Evolutionary conservation across 2,113 vertebrate species (phyloP).

Genomic region (Illadopsis cleaveri): DNA sequence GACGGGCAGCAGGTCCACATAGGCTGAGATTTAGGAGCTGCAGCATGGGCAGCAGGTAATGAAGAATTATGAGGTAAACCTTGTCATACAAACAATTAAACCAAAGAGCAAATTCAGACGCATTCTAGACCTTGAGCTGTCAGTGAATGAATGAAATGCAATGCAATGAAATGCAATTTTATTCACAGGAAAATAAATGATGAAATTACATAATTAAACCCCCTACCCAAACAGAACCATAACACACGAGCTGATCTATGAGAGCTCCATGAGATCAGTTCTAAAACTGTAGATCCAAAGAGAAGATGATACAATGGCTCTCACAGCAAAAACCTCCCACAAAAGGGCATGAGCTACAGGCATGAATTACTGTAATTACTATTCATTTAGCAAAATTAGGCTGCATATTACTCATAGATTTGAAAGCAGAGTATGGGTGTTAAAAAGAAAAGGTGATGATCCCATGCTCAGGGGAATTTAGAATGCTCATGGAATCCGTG

Average conservation of each 20-base stretch:
- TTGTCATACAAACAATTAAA: not conserved
- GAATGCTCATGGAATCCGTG: not conserved
- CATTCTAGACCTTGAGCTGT: not conserved
- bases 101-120: not conserved
- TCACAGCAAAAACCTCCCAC: not conserved
- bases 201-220: slow-evolving; percentile 1
- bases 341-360: not conserved
- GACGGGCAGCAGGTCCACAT: not conserved
- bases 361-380: slow-evolving; percentile 50
- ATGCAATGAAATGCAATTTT: not conserved
- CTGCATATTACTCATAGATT: not conserved
- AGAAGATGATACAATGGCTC: slow-evolving; percentile 9
- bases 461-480: not conserved
- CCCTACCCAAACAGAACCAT: not conserved
- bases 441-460: not conserved
- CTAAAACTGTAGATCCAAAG: not conserved
- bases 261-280: slow-evolving; percentile 42
- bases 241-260: not conserved
- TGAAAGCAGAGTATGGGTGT: not conserved
- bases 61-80: slow-evolving; percentile 8
- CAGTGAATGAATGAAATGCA: not conserved
- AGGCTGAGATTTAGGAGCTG: not conserved
- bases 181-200: not conserved
- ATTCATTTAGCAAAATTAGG: slow-evolving; percentile 22
- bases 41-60: not conserved